phyloP scores from a whole-genome alignment of 1,140 invertebrate genomes.

The Papilio helenus region DNA sequence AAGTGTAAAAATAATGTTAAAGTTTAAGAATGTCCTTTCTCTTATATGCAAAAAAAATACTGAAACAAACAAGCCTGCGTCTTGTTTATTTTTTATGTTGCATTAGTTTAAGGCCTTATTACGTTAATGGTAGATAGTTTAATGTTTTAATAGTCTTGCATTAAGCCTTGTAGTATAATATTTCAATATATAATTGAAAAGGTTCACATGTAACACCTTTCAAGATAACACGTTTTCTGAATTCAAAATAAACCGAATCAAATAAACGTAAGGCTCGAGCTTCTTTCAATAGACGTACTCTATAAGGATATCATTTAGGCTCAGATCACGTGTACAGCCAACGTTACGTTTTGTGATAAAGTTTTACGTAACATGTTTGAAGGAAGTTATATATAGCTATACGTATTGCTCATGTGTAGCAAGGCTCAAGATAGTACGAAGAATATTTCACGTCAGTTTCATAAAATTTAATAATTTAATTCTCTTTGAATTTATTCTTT shows the following conservation, averaged over 20 bases:
- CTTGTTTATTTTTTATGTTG: too few species aligned
- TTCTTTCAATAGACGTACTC: slow-evolving; percentile 19
- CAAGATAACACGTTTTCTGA: slow-evolving; percentile 26
- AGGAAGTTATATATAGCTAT: background rate
- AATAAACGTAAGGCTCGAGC: slow-evolving; percentile 20
- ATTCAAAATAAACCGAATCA: slow-evolving; percentile 14
- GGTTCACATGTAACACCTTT: slow-evolving; percentile 9
- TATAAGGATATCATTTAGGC: slow-evolving; percentile 25
- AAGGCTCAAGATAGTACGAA: background rate
- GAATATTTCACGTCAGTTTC: too few species aligned
- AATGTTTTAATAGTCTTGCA: too few species aligned
- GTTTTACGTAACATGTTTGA: slow-evolving; percentile 6
- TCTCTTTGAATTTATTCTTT: too few species aligned
- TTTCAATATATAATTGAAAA: background rate
- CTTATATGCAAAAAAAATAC: too few species aligned
- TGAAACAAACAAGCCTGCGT: too few species aligned
- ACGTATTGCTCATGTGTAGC: too few species aligned
- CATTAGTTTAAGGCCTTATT: too few species aligned
- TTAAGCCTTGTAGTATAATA: background rate
- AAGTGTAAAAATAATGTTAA: too few species aligned
- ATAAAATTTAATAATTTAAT: too few species aligned
- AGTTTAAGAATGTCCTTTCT: too few species aligned
- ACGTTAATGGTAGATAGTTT: too few species aligned
- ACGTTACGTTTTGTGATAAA: slow-evolving; percentile 19
- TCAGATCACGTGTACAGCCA: slow-evolving; percentile 15